Base-by-base conservation (phyloP, 2,888 invertebrate genomes). In the Microchrysa polita region DNA sequence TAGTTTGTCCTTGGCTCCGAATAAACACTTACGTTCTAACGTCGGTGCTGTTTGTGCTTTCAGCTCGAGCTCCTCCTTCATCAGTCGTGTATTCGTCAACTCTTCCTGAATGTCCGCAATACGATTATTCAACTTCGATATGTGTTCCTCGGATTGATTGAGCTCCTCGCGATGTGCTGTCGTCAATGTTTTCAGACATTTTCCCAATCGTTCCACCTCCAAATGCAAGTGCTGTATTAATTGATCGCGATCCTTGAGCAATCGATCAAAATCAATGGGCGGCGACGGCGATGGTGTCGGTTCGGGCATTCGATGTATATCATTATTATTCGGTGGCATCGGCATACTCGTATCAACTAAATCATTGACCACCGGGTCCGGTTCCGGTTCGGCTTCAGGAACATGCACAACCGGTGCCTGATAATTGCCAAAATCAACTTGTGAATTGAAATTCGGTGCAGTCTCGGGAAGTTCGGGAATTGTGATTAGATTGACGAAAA, bases 401-500 rank as follows among this genome's bases (percentile, higher is more conserved):
- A 96, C 89, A 27, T 92, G 89, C 59, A 96, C 97, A 77, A 97
- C 96, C 0, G 98, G 98, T 1, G 97, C 94, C 72, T 96, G 93
- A 82, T 99, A 98, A 22, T 93, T 93, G 72, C 94, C 92, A 80
- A 99, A 90, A 82, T 98, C 98, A 60, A 96, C 92, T 87, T 88
- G 88, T 76, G 93, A 89, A 77, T 96, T 87, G 86, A 99, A 98
- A 85, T 99, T 98, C 0, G 98, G 99, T 74, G 98, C 96, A 80
- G 92, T 91, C 86, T 95, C 92, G 1, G 98, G 98, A 80, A 99
- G 86, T 52, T 92, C 89, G 2, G 98, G 98, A 78, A 98, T 92
- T 72, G 94, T 93, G 75, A 99, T 95, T 61, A 99, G 88, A 83
- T 96, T 95, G 81, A 96, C 94, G 86, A 98, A 99, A 87, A 99